These are phyloP conservation scores for Pteronura brasiliensis DNA, from an alignment of 2,113 vertebrate species.

Conservation along the genomic window DNA sequence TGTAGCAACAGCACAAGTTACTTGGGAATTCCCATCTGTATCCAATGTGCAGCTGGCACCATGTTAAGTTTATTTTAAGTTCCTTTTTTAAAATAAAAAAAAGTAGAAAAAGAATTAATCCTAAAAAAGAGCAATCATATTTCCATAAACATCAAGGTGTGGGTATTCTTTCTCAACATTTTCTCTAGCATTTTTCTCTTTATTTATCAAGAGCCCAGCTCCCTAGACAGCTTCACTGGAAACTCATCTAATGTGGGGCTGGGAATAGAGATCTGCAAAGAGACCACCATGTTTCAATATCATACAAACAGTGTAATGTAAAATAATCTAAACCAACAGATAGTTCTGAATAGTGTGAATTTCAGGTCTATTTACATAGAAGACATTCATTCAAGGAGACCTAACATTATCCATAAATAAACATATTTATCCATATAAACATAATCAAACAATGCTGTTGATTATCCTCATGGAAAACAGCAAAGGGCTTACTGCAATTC, in stretches of 20 bases:
- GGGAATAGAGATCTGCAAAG: background rate
- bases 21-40: conserved; percentile 62
- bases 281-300: background rate
- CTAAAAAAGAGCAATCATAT: conserved; percentile 36
- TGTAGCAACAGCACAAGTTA: conserved; percentile 43
- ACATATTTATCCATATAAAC: background rate
- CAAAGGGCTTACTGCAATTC: background rate
- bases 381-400: background rate
- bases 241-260: background rate
- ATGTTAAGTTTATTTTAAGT: conserved; percentile 53
- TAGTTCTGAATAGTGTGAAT: background rate
- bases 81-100: conserved; percentile 52
- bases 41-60: conserved; percentile 43
- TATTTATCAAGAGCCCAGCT: background rate
- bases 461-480: background rate
- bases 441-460: background rate
- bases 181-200: conserved; percentile 12
- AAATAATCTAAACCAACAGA: background rate
- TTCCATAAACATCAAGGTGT: conserved; percentile 19
- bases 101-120: background rate
- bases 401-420: background rate
- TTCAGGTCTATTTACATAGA: background rate
- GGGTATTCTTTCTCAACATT: background rate
- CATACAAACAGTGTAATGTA: background rate
- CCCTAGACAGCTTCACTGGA: background rate